These are phyloP conservation scores for Tetragnatha versicolor DNA, from an alignment of 1,140 invertebrate genomes.

Conservation along the genomic window DNA sequence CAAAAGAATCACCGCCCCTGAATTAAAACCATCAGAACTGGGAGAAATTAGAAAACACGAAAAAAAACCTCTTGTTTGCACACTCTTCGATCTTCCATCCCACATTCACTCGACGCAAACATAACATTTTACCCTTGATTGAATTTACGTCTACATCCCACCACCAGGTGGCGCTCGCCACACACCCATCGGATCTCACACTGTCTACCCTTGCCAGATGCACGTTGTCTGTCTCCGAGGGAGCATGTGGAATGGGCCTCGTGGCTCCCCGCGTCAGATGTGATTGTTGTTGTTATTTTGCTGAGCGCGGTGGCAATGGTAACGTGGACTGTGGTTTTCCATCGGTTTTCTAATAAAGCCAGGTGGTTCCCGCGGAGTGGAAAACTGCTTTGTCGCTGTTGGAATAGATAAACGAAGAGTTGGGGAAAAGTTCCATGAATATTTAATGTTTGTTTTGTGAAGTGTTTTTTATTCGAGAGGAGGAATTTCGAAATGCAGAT, in stretches of 20 bases:
- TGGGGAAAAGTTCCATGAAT: no score
- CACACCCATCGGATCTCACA: constrained; percentile 17
- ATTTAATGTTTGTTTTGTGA: no score
- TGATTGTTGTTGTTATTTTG: constrained; percentile 6
- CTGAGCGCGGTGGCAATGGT: no score
- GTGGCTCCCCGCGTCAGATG: background rate
- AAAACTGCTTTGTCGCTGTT: no score
- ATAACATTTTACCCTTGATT: constrained; percentile 38
- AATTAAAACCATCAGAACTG: background rate
- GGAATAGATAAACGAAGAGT: no score
- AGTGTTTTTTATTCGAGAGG: no score
- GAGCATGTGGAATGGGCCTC: background rate
- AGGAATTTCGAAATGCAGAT: no score
- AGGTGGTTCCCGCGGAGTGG: no score
- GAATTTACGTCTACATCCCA: constrained; percentile 29
- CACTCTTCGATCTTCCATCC: background rate
- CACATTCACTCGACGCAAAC: background rate
- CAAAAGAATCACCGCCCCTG: no score
- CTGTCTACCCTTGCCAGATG: constrained; percentile 41
- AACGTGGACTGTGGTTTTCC: no score
- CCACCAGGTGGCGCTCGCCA: constrained; percentile 37
- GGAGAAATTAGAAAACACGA: background rate
- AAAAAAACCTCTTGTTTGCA: background rate
- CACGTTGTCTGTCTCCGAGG: constrained; percentile 44
- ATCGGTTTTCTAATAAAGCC: no score